Evolutionary conservation across 2,113 vertebrate species (phyloP).

Genomic region (Erpornis zantholeuca): DNA sequence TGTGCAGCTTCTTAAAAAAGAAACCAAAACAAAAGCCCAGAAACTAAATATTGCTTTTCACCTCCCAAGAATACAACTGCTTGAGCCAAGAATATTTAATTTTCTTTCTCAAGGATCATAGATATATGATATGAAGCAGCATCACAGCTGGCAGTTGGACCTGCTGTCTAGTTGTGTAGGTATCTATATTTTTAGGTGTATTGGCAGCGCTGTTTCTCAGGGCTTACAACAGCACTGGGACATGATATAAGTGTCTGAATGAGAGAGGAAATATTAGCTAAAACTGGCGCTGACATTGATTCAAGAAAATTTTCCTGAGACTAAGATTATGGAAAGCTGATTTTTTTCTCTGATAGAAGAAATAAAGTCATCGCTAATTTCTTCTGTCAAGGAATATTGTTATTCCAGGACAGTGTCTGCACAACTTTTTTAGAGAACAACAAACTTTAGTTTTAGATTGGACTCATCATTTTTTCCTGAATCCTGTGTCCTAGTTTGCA

Average conservation of each 20-base stretch:
- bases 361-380: neutral
- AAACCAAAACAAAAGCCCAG: neutral
- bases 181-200: neutral
- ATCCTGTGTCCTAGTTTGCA: neutral
- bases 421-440: neutral
- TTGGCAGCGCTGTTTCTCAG: neutral
- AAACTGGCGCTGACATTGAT: neutral
- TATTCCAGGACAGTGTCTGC: neutral
- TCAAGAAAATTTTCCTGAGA: neutral
- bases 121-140: neutral
- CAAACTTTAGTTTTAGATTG: neutral
- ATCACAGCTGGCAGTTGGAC: neutral
- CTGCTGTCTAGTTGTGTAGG: neutral
- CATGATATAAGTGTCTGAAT: neutral
- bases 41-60: neutral
- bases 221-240: neutral
- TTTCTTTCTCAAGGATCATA: neutral
- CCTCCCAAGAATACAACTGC: neutral
- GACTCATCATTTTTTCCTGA: neutral
- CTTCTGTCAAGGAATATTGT: neutral
- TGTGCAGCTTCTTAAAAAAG: neutral
- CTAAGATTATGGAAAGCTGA: neutral
- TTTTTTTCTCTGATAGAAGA: neutral
- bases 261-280: neutral
- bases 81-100: neutral